Evolutionary conservation across 2,113 vertebrate genomes (phyloP), one percentile per base, ranked within the genome.

Genomic region (Podarcis cretensis): DNA sequence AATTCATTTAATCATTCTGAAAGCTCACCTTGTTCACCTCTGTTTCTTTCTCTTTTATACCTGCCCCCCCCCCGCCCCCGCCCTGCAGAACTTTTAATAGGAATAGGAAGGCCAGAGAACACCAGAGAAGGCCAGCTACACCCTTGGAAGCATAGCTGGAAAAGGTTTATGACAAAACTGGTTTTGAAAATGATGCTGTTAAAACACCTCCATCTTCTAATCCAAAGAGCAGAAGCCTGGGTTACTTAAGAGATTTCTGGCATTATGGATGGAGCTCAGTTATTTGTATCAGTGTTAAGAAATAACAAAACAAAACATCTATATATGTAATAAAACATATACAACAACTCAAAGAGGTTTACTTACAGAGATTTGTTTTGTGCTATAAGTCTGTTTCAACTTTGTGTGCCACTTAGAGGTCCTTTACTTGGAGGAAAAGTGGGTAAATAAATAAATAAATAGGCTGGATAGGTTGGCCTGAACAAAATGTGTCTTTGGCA

Each of bases 1-100:
- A 96, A 96, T 95, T 93, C 94, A 95, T 92, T 95, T 93, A 74
- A 94, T 96, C 95, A 94, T 93, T 94, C 81, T 94, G 93, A 97
- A 96, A 91, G 92, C 84, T 90, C 68, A 93, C 87, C 96, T 96
- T 94, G 93, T 94, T 91, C 2, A 86, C n/a, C n/a, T 63, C 79
- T 86, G 89, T 48, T 90, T 68, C 88, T 92, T 16, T 5, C 20
- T 7, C 35, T 1, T n/a, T 35, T 57, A 32, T 1, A 57, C 25
- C 74, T 4, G 5, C 14, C 18, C 21, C 35, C 35, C n/a, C 1
- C 63, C 35, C 35, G 21, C 1, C 63, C 35, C 77, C 37, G 3
- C 1, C 35, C 21, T 3, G 37, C 27, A 94, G 89, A 71, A 43
- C 75, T 89, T 93, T 93, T 30, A 92, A 86, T 27, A 84, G 63